Evolutionary conservation across 64 coral and sea anemone genomes (phyloP), one percentile per base, ranked within the genome.

Genomic region (Stylophora pistillata): DNA sequence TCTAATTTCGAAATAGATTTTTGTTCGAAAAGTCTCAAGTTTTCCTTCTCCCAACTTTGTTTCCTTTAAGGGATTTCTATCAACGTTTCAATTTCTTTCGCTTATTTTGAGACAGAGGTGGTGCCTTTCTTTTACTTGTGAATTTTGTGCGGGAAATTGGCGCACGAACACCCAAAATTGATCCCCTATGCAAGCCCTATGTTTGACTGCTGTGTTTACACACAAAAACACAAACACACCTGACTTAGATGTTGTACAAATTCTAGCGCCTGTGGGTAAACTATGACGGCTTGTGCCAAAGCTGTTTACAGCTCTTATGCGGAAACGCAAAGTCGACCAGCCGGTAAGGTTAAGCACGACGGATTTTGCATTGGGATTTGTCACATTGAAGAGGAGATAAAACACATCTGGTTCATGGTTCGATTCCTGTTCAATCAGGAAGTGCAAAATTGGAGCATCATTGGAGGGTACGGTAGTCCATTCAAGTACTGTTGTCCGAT

Each of bases 271-370:
- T 23, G 94, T 96, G 3, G 90, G 59, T 63, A 72, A 20, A 79
- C 94, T 96, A n/a, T 86, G 86, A 28, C 94, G 73, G 61, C 94
- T 93, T 18, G 74, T 90, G 34, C 94, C 94, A 76, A 96, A 85
- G 10, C 73, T 84, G 64, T 96, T 96, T 1, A 96, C 91, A 27
- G 94, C 90, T 69, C 90, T 86, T 18, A 96, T 55, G 21, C 90
- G 78, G 74, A 92, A 96, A 2, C 76, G 81, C n/a, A 96, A 31
- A 23, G 61, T 58, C 15, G 86, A 86, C 80, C 86, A 86, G 6
- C 86, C 68, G 29, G 94, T 89, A 25, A 95, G 54, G 7, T 85
- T 25, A 4, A 95, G 47, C 12, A 37, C 47, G 30, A 74, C 34
- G 17, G 94, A 95, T 26, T 89, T 95, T 3, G 72, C 79, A 77